Evolutionary conservation across 2,113 vertebrate genomes (phyloP).

Genomic region (Anguilla rostrata): DNA sequence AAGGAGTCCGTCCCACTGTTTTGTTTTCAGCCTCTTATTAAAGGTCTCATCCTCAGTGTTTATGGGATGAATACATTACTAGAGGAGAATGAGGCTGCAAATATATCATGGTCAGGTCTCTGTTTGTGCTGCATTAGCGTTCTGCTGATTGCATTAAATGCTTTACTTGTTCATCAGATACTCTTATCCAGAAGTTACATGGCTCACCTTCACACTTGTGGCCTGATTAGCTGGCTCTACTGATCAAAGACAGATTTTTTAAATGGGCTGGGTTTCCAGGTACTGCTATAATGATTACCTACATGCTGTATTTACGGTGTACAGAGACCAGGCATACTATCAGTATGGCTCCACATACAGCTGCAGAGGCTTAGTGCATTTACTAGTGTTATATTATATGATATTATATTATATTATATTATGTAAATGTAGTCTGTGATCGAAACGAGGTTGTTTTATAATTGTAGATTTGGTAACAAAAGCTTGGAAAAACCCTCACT

Average conservation of each 20-base stretch:
- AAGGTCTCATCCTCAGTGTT: background rate
- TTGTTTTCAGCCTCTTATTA: background rate
- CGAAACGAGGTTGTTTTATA: conserved; percentile 12
- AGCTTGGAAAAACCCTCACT: conserved; percentile 12
- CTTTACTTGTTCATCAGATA: too few relatives aligned
- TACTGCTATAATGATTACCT: background rate
- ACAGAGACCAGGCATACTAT: background rate
- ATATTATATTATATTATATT: background rate
- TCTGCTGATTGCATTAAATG: too few relatives aligned
- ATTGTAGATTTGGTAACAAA: background rate
- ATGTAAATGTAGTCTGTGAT: background rate
- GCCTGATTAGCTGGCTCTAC: too few relatives aligned
- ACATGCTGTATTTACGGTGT: background rate
- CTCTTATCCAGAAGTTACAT: too few relatives aligned
- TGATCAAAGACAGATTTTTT: background rate
- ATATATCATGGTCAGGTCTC: background rate
- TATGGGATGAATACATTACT: background rate
- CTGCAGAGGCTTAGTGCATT: background rate
- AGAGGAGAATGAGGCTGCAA: background rate
- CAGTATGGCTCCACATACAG: conserved; percentile 5
- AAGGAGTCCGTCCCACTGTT: background rate
- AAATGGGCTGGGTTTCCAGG: background rate
- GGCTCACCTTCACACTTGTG: too few relatives aligned
- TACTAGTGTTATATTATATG: conserved; percentile 10
- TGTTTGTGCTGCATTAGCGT: too few relatives aligned